Conservation (phyloP, 2,888 invertebrate genomes). For the Aporophyla lueneburgensis region DNA sequence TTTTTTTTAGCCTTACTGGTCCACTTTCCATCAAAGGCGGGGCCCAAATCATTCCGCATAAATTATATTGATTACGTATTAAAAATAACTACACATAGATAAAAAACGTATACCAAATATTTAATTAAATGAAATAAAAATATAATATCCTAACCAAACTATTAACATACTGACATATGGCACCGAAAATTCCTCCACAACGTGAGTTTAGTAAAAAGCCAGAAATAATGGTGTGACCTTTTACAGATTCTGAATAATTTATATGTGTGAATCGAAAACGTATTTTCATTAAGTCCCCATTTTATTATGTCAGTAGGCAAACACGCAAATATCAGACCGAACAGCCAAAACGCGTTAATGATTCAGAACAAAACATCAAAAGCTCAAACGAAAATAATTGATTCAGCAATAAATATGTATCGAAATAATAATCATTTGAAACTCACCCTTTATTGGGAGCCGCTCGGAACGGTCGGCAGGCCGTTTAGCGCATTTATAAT, state of each 20-base stretch:
- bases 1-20: too few species aligned
- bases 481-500: conserved; percentile 76
- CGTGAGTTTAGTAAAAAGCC: neutral
- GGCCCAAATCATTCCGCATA: too few species aligned
- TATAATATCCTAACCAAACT: neutral
- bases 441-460: conserved; percentile 50
- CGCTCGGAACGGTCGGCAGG: conserved; percentile 48
- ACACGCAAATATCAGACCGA: conserved; percentile 26
- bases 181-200: neutral
- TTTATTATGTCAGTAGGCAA: conserved; percentile 34
- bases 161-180: neutral
- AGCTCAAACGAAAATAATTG: conserved; percentile 45
- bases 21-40: too few species aligned
- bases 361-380: conserved; percentile 37
- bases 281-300: conserved; percentile 15
- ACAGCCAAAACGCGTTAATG: conserved; percentile 27
- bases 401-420: conserved; percentile 62
- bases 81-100: neutral
- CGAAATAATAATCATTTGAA: conserved; percentile 54
- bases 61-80: neutral
- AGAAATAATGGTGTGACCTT: neutral
- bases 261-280: conserved; percentile 4
- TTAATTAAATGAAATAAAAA: neutral
- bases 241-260: neutral
- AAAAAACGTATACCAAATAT: too few species aligned